These are phyloP conservation scores for Peromyscus polionotus DNA, from an alignment of 2,113 vertebrate species.

Conservation along the genomic window DNA sequence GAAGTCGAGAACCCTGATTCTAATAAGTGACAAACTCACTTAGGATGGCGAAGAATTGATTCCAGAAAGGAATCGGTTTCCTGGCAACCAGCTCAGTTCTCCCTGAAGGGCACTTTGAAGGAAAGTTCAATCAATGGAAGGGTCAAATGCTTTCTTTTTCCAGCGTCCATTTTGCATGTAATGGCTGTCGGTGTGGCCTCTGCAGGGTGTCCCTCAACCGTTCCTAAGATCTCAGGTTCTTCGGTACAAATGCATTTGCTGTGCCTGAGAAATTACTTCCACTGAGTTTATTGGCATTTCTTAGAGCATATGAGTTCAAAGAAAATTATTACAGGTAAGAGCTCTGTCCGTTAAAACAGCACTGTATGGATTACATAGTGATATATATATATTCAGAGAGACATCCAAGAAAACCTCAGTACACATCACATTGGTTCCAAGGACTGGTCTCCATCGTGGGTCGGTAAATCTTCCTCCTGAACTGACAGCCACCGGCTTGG, in stretches of 20 bases:
- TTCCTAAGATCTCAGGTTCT: constrained; percentile 70
- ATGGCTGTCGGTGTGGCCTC: constrained; percentile 40
- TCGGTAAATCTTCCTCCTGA: constrained; percentile 56
- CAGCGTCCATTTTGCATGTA: constrained; percentile 77
- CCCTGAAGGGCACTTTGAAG: constrained; percentile 78
- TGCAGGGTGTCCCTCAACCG: constrained; percentile 45
- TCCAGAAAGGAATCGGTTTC: constrained; percentile 80
- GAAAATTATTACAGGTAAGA: constrained; percentile 89
- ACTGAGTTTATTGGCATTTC: constrained; percentile 88
- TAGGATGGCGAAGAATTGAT: constrained; percentile 78
- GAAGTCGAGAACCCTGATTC: constrained; percentile 44
- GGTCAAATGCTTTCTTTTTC: constrained; percentile 83
- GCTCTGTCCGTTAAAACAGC: constrained; percentile 84
- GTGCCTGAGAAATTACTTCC: constrained; percentile 85
- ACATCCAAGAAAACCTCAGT: constrained; percentile 84
- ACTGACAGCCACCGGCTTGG: constrained; percentile 39
- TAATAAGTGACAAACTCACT: constrained; percentile 62
- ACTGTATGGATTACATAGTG: constrained; percentile 85
- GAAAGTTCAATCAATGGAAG: constrained; percentile 80
- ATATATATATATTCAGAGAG: constrained; percentile 84
- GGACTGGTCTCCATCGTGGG: neutral
- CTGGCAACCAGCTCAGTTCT: constrained; percentile 78
- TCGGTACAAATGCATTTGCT: constrained; percentile 72
- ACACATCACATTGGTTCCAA: constrained; percentile 74
- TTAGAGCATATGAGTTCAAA: constrained; percentile 88